Evolutionary conservation across 2,888 invertebrate genomes (phyloP).

Genomic region (Dromius quadrimaculatus): DNA sequence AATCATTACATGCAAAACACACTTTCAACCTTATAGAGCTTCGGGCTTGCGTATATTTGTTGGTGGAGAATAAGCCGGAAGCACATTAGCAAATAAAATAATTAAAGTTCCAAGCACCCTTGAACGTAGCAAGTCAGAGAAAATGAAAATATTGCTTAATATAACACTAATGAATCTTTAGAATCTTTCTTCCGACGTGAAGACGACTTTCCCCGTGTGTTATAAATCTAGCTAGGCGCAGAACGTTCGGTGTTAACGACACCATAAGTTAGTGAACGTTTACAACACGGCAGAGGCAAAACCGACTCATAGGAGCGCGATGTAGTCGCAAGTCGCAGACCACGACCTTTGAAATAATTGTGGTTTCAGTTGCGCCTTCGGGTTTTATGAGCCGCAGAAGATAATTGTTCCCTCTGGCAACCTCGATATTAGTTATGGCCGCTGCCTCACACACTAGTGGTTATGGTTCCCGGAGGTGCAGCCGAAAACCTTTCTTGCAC

Average conservation of each 20-base stretch:
- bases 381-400: constrained; percentile 48
- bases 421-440: constrained; percentile 38
- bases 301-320: constrained; percentile 9
- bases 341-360: constrained; percentile 46
- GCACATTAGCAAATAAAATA: too few relatives aligned
- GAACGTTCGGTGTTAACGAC: constrained; percentile 15
- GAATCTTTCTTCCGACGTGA: constrained; percentile 3
- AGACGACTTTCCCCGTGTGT: not conserved
- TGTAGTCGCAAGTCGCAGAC: not conserved
- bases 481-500: constrained; percentile 36
- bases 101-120: too few relatives aligned
- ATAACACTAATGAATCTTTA: constrained; percentile 22
- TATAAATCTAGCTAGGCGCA: constrained; percentile 15
- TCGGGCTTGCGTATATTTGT: too few relatives aligned
- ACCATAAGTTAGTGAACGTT: constrained; percentile 14
- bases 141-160: constrained; percentile 12
- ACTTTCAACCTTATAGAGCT: too few relatives aligned
- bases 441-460: constrained; percentile 16
- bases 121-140: too few relatives aligned
- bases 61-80: too few relatives aligned
- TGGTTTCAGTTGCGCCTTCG: constrained; percentile 33
- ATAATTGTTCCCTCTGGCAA: constrained; percentile 50
- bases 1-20: not conserved
- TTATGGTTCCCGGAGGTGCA: constrained; percentile 34
- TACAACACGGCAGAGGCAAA: not conserved